phyloP scores from a whole-genome alignment of 2,888 invertebrate genomes.

The Taphrorychus bicolor region DNA sequence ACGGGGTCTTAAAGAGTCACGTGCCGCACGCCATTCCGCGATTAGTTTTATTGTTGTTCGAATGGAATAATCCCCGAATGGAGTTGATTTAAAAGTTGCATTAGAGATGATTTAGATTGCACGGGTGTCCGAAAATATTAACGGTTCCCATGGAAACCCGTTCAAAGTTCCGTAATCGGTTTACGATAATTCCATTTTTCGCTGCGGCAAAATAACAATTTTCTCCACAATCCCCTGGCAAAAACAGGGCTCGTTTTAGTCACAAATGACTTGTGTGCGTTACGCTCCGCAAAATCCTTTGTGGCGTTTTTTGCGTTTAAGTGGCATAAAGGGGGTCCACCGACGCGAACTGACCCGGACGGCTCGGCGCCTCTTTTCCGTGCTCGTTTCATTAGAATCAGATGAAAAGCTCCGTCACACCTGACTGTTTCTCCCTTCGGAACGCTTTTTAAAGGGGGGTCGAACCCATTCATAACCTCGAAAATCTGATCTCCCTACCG shows the following conservation, averaged over 20 bases:
- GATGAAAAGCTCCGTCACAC: conserved; percentile 30
- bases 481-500: neutral
- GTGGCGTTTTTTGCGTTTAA: conserved; percentile 38
- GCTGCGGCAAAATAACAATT: conserved; percentile 33
- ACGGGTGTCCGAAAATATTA: conserved; percentile 35
- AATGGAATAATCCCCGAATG: conserved; percentile 28
- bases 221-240: conserved; percentile 21
- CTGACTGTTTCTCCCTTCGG: conserved; percentile 18
- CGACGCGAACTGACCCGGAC: conserved; percentile 38
- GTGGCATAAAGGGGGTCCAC: conserved; percentile 31
- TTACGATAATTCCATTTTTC: conserved; percentile 38
- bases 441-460: neutral
- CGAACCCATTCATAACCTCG: conserved; percentile 2
- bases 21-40: conserved; percentile 52
- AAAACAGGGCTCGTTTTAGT: conserved; percentile 36
- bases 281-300: conserved; percentile 33
- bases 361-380: conserved; percentile 21
- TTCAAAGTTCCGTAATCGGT: conserved; percentile 31
- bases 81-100: conserved; percentile 46
- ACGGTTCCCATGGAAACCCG: neutral
- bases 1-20: conserved; percentile 46
- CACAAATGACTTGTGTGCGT: conserved; percentile 41
- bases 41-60: conserved; percentile 53
- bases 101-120: conserved; percentile 48
- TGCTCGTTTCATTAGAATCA: conserved; percentile 35